These are phyloP conservation scores for Climacteris rufus DNA, from an alignment of 2,113 vertebrate genomes.

Conservation along the genomic window DNA sequence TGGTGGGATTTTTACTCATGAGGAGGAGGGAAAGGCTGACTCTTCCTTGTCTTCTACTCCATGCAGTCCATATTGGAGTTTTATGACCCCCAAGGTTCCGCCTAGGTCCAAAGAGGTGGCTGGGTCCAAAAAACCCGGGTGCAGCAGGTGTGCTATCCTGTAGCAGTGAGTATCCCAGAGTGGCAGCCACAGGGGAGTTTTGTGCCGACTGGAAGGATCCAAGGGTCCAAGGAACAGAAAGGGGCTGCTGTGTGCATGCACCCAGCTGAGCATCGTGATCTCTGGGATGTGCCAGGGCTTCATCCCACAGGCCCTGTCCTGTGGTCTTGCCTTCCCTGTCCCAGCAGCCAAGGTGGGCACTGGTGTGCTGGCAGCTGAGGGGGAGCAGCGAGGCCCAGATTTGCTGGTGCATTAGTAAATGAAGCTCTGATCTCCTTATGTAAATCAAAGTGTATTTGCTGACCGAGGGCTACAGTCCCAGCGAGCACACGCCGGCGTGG, in stretches of 20 bases:
- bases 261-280: background rate
- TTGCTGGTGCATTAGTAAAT: background rate
- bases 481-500: accelerated
- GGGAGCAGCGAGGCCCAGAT: background rate
- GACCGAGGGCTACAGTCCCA: background rate
- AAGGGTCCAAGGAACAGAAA: accelerated
- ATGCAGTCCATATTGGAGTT: background rate
- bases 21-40: background rate
- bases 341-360: background rate
- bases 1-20: accelerated
- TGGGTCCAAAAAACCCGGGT: background rate
- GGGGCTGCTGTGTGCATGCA: accelerated
- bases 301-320: accelerated
- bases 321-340: background rate
- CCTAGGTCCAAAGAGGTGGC: background rate
- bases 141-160: background rate
- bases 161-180: background rate
- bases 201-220: background rate
- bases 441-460: background rate
- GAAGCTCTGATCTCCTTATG: constrained; percentile 37
- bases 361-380: accelerated
- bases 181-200: background rate
- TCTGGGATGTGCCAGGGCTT: background rate
- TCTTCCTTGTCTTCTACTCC: background rate
- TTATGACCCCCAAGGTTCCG: background rate